These are phyloP conservation scores for Xenopus laevis DNA, from an alignment of 2,113 vertebrate species.

Conservation along the genomic window DNA sequence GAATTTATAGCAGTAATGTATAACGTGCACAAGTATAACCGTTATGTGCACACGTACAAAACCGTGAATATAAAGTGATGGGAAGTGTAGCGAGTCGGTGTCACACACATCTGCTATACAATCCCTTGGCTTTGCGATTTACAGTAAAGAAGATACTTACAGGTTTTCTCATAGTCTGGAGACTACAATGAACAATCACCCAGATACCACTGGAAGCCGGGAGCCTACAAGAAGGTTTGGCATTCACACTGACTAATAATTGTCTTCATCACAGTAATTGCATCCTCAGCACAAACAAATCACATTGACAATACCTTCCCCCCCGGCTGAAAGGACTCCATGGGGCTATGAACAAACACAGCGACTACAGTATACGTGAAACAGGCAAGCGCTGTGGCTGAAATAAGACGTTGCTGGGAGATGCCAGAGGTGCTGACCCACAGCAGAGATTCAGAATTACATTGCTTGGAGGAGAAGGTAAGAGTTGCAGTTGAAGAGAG, in stretches of 20 bases:
- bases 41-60: not conserved
- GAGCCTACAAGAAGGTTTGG: not conserved
- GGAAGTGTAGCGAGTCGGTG: not conserved
- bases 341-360: too few relatives aligned
- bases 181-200: not conserved
- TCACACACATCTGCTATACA: not conserved
- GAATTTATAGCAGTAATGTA: not conserved
- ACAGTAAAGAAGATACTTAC: too few relatives aligned
- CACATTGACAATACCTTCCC: too few relatives aligned
- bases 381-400: too few relatives aligned
- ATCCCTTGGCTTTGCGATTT: not conserved
- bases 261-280: not conserved
- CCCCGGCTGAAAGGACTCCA: too few relatives aligned
- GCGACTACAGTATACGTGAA: too few relatives aligned
- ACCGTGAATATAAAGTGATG: not conserved
- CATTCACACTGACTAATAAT: not conserved
- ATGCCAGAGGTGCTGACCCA: too few relatives aligned
- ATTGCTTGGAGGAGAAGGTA: not conserved
- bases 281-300: not conserved
- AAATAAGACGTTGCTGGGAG: too few relatives aligned
- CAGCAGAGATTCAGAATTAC: too few relatives aligned
- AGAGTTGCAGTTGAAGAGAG: not conserved
- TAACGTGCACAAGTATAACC: not conserved
- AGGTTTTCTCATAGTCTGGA: not conserved
- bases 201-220: not conserved